Conservation (phyloP, 2,113 vertebrate species). For the Antigone vipio region DNA sequence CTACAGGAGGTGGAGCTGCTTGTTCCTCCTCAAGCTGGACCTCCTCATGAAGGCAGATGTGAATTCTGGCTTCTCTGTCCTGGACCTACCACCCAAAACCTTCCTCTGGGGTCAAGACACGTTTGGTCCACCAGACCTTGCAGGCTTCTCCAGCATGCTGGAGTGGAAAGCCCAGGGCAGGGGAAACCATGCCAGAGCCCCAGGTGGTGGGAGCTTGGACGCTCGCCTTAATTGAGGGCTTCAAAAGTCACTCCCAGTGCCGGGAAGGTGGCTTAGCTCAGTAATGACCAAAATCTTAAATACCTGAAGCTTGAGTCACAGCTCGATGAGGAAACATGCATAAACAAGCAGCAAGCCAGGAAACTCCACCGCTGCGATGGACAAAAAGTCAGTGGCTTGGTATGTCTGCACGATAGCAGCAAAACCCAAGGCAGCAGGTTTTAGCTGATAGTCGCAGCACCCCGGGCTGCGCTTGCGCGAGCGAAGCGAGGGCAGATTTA, state of each 20-base stretch:
- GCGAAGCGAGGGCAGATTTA: not conserved
- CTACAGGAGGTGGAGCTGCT: not conserved
- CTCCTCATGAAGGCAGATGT: not conserved
- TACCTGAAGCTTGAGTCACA: conserved; percentile 34
- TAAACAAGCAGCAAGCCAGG: conserved; percentile 36
- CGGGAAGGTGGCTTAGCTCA: not conserved
- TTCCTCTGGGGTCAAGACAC: not conserved
- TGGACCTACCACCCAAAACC: not conserved
- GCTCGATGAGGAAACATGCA: not conserved
- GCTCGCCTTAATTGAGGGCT: rapidly evolving
- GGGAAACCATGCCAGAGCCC: not conserved
- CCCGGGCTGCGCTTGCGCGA: not conserved
- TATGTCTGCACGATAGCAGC: not conserved
- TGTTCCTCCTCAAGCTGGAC: not conserved
- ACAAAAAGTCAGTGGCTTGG: not conserved
- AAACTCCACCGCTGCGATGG: not conserved
- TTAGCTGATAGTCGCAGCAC: not conserved
- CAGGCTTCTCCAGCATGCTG: not conserved
- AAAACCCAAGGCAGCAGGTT: not conserved
- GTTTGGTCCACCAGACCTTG: not conserved
- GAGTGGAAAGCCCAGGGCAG: not conserved
- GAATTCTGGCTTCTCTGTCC: not conserved
- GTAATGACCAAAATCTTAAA: conserved; percentile 24
- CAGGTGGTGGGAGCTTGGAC: rapidly evolving
- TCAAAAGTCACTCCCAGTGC: not conserved